phyloP scores from a whole-genome alignment of 2,888 invertebrate genomes.

The Sarcophaga rosellei region DNA sequence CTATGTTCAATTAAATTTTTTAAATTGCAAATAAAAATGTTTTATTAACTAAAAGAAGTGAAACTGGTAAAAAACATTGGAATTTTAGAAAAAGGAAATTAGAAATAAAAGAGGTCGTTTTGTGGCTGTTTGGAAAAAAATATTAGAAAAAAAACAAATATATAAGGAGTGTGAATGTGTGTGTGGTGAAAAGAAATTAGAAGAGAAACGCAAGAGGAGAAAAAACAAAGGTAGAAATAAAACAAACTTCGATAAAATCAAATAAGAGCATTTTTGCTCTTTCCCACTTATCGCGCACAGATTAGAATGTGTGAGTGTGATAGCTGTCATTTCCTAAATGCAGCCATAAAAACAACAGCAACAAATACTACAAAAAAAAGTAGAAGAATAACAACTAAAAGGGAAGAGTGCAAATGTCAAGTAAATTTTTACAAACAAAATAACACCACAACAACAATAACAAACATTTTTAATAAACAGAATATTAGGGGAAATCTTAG shows the following conservation, averaged over 20 bases:
- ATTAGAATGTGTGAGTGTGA: conserved; percentile 71
- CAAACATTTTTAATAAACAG: conserved; percentile 33
- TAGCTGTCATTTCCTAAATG: conserved; percentile 67
- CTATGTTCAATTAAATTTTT: not conserved
- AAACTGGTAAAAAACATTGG: conserved; percentile 33
- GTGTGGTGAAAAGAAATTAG: conserved; percentile 21
- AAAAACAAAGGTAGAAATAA: conserved; percentile 43
- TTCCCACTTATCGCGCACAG: conserved; percentile 45
- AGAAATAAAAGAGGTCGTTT: conserved; percentile 63
- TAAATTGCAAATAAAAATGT: conserved; percentile 27
- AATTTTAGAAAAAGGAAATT: conserved; percentile 41
- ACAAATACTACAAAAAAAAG: conserved; percentile 43
- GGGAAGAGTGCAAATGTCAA: conserved; percentile 75
- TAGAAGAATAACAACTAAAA: conserved; percentile 51
- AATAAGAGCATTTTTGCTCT: conserved; percentile 57
- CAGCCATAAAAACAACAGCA: conserved; percentile 54
- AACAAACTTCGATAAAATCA: conserved; percentile 37
- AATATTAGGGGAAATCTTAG: conserved; percentile 26
- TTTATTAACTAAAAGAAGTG: conserved; percentile 9
- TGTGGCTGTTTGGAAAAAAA: conserved; percentile 51
- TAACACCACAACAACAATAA: conserved; percentile 46
- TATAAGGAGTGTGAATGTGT: conserved; percentile 35
- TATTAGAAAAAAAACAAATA: conserved; percentile 33
- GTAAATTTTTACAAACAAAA: conserved; percentile 69
- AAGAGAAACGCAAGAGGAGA: conserved; percentile 47